phyloP scores from a whole-genome alignment of 2,888 invertebrate genomes.

The Diogma glabrata region DNA sequence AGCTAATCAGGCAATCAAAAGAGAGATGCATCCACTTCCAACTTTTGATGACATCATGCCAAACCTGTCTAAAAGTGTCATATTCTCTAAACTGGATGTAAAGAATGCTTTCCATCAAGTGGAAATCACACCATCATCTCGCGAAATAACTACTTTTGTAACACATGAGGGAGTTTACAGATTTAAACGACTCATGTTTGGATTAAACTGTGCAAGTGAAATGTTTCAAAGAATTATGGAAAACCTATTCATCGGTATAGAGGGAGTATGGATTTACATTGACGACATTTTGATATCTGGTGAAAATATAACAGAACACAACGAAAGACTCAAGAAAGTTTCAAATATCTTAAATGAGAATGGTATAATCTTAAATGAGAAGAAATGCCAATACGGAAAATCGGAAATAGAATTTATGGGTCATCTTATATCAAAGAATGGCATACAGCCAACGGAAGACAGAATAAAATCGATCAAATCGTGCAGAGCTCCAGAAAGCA shows the following conservation, averaged over 20 bases:
- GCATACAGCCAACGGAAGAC: not conserved
- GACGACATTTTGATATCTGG: too few relatives aligned
- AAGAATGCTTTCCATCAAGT: constrained; percentile 21
- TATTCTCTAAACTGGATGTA: constrained; percentile 24
- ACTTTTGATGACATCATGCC: constrained; percentile 17
- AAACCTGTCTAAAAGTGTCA: constrained; percentile 16
- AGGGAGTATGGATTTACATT: too few relatives aligned
- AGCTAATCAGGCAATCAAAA: constrained; percentile 9
- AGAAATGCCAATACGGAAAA: not conserved
- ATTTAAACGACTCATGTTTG: constrained; percentile 28
- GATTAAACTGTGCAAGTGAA: constrained; percentile 21
- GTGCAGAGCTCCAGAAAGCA: not conserved
- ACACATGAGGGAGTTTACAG: constrained; percentile 16
- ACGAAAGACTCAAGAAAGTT: too few relatives aligned
- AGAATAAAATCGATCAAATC: not conserved
- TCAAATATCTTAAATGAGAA: too few relatives aligned
- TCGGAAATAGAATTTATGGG: not conserved
- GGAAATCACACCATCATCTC: not conserved
- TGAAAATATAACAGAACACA: too few relatives aligned
- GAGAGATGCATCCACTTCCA: constrained; percentile 19
- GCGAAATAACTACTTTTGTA: constrained; percentile 6
- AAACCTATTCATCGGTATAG: too few relatives aligned
- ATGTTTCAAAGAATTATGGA: constrained; percentile 20
- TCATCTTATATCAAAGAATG: not conserved
- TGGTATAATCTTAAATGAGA: not conserved